Conservation (phyloP, 1,140 invertebrate species). For the Megalonaias nervosa region DNA sequence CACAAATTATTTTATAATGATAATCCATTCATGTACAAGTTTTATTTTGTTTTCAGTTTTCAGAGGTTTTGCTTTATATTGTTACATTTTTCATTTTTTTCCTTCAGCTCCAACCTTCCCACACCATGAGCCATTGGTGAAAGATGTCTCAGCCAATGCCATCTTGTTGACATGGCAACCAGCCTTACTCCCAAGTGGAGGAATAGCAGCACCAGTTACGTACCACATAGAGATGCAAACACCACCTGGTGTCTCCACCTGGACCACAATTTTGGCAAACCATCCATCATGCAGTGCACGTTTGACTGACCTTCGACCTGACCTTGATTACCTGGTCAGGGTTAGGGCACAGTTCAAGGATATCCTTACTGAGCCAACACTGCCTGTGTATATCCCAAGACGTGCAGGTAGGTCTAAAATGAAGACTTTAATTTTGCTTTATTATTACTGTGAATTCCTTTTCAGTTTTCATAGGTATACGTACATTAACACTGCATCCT, state of each 20-base stretch:
- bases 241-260: constrained; percentile 50
- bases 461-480: no score
- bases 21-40: neutral
- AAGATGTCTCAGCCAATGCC: constrained; percentile 46
- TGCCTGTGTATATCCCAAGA: constrained; percentile 56
- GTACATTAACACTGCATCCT: no score
- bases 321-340: constrained; percentile 66
- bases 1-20: neutral
- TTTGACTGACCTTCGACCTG: constrained; percentile 76
- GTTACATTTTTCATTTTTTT: neutral
- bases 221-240: constrained; percentile 25
- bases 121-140: constrained; percentile 50
- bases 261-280: constrained; percentile 44
- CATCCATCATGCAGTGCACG: constrained; percentile 40
- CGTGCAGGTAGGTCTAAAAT: constrained; percentile 52
- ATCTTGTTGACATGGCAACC: constrained; percentile 52
- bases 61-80: neutral
- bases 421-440: neutral
- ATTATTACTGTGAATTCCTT: no score
- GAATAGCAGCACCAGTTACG: neutral
- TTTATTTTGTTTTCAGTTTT: no score
- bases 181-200: constrained; percentile 39
- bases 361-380: constrained; percentile 72
- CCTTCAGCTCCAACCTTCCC: constrained; percentile 51
- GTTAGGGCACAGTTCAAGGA: constrained; percentile 59